A percentile compares a stretch with the other conserved stretches of the same genome.
Evolutionary conservation across 2,797 vertebrate species (phyloP).

Genomic region (Sorex maritimensis): DNA sequence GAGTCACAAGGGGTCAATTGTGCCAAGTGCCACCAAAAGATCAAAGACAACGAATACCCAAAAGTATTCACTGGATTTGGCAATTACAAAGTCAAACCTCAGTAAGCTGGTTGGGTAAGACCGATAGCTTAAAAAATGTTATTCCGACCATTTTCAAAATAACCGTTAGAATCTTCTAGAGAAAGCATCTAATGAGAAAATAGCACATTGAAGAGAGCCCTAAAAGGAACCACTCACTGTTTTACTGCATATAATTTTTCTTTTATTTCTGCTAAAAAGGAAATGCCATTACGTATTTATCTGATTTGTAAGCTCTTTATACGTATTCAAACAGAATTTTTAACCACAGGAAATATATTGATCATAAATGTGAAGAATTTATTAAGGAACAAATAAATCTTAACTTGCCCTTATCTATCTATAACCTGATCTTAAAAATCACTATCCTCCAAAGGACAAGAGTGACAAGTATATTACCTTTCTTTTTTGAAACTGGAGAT

Average conservation of each 20-base stretch:
- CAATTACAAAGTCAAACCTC: neutral
- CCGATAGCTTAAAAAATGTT: neutral
- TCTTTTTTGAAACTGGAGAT: constrained; percentile 83
- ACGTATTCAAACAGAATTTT: constrained; percentile 29
- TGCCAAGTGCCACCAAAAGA: neutral
- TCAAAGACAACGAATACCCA: neutral
- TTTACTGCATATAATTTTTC: neutral
- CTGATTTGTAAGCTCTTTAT: neutral
- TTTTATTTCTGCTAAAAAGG: neutral
- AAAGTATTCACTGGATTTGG: neutral
- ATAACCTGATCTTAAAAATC: constrained; percentile 60
- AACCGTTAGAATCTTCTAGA: neutral
- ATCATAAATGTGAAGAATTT: constrained; percentile 34
- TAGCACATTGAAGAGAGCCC: neutral
- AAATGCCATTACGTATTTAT: neutral
- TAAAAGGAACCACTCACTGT: neutral
- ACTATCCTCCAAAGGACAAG: constrained; percentile 66
- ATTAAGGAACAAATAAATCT: constrained; percentile 70
- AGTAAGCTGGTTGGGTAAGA: neutral
- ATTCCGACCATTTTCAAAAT: constrained; percentile 9
- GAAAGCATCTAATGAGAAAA: constrained; percentile 24
- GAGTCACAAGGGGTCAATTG: neutral
- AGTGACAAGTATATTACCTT: constrained; percentile 74
- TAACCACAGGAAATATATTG: constrained; percentile 39
- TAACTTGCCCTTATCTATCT: constrained; percentile 60